Evolutionary conservation across 1,140 invertebrate genomes (phyloP).

Genomic region (Steinernema feltiae): DNA sequence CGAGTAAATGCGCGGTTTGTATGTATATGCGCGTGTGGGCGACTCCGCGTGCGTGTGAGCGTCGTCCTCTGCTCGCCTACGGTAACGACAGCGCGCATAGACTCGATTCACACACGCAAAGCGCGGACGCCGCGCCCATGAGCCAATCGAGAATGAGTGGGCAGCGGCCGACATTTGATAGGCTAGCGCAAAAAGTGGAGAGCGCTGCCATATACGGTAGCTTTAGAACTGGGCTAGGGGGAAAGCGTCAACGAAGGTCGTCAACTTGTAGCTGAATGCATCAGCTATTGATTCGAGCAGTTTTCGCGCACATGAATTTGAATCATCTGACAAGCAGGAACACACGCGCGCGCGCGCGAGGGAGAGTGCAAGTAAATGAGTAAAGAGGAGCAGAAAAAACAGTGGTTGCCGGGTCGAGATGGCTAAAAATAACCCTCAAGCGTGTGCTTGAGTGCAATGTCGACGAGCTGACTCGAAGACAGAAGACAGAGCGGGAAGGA

Average conservation of each 20-base stretch:
- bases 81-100: too few species aligned
- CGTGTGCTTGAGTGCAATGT: not conserved
- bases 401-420: not conserved
- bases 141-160: not conserved
- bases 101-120: not conserved
- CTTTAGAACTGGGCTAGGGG: too few species aligned
- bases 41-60: not conserved
- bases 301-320: not conserved
- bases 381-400: not conserved
- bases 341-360: not conserved
- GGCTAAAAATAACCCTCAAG: not conserved
- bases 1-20: slow-evolving; percentile 6
- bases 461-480: not conserved
- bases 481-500: too few species aligned
- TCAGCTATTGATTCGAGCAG: too few species aligned
- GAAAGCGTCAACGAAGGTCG: too few species aligned
- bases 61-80: not conserved
- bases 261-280: too few species aligned
- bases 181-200: too few species aligned
- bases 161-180: not conserved
- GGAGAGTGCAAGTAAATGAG: not conserved
- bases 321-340: not conserved
- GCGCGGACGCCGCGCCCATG: slow-evolving; percentile 11
- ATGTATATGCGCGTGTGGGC: slow-evolving; percentile 9
- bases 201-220: too few species aligned